These are phyloP conservation scores for Microcebus murinus DNA, from an alignment of 2,113 vertebrate species.

Conservation along the genomic window DNA sequence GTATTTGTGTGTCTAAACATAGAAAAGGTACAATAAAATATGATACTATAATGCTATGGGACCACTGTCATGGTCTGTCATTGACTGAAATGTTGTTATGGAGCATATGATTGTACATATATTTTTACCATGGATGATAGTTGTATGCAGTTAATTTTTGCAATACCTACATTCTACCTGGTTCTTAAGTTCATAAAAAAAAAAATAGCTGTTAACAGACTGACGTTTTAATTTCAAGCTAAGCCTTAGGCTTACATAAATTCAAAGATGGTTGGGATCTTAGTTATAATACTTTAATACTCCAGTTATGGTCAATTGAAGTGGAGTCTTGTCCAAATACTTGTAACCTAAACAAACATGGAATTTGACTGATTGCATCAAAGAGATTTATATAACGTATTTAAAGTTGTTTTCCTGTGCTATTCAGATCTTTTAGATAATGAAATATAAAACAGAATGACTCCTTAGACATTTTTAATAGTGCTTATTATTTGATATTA, in stretches of 20 bases:
- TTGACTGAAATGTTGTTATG: neutral
- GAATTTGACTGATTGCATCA: constrained; percentile 4
- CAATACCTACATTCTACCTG: neutral
- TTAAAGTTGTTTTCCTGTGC: neutral
- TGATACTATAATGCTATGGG: neutral
- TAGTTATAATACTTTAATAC: neutral
- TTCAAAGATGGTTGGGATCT: neutral
- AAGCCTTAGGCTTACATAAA: constrained; percentile 4
- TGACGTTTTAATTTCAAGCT: constrained; percentile 10
- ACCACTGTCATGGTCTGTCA: neutral
- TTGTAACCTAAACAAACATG: constrained; percentile 34
- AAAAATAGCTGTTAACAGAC: neutral
- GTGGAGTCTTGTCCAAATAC: constrained; percentile 3
- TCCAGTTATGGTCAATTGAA: constrained; percentile 1
- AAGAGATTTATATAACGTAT: neutral
- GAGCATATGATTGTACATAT: neutral
- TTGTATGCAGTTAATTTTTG: neutral
- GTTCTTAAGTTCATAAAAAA: neutral
- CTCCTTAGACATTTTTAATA: neutral
- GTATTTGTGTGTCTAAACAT: neutral
- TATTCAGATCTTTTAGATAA: neutral
- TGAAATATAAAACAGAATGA: neutral
- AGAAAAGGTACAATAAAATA: neutral
- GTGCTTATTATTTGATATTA: neutral
- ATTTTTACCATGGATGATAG: neutral